phyloP scores from a whole-genome alignment of 2,113 vertebrate genomes.

The Octodon degus region DNA sequence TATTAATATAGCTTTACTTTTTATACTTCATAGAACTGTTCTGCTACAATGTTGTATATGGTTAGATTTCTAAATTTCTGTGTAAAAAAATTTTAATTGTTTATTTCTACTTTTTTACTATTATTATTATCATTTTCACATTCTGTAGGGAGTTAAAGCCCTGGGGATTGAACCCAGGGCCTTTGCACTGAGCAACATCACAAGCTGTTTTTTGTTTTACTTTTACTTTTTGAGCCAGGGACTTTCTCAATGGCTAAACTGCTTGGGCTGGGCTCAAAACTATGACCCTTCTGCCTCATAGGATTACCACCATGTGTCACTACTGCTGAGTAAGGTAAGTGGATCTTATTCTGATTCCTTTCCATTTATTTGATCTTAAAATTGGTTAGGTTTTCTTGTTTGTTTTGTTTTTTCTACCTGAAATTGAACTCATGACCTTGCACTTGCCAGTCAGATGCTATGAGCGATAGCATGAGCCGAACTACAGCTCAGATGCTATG shows the following conservation, averaged over 20 bases:
- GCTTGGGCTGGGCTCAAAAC: not conserved
- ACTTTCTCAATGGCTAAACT: not conserved
- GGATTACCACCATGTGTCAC: not conserved
- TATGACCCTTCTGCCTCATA: not conserved
- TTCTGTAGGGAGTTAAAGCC: not conserved
- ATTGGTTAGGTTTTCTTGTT: not conserved
- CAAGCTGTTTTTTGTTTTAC: not conserved
- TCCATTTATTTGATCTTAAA: not conserved
- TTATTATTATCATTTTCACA: no score
- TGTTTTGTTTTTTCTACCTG: no score
- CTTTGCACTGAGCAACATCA: not conserved
- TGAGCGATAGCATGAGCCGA: no score
- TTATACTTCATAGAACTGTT: no score
- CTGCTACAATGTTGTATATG: no score
- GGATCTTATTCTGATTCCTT: not conserved
- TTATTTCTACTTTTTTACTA: no score
- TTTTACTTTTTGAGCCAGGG: not conserved
- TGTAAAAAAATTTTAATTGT: no score
- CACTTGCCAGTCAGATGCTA: no score
- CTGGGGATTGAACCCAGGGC: not conserved
- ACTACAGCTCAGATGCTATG: no score
- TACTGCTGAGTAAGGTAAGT: not conserved
- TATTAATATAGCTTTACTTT: no score
- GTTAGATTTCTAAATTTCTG: no score
- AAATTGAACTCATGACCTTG: no score